Evolutionary conservation across 37 sponge, comb jelly and placozoan genomes (phyloP).

Genomic region (Cladorhizidae sp.): DNA sequence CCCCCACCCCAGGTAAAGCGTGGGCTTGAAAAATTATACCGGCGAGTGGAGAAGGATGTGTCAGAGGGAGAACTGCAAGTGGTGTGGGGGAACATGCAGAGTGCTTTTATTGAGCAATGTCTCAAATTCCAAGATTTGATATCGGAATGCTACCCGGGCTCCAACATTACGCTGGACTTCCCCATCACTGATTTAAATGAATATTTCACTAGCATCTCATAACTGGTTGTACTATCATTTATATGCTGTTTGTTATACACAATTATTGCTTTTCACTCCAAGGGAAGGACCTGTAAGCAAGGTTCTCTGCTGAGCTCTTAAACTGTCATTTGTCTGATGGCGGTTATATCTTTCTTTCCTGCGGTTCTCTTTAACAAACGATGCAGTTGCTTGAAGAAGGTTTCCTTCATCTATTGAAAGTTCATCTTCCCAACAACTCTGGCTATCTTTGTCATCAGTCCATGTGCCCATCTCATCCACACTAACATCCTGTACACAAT

Average conservation of each 20-base stretch:
- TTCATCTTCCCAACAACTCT: conserved; percentile 37
- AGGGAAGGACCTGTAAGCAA: neutral
- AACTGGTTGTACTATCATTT: neutral
- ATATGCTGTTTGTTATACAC: neutral
- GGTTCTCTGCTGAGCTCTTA: conserved; percentile 20
- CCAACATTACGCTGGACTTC: conserved; percentile 85
- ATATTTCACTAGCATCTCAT: conserved; percentile 40
- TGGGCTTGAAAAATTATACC: conserved; percentile 87
- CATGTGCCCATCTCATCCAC: conserved; percentile 33
- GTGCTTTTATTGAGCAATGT: conserved; percentile 81
- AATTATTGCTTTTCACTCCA: neutral
- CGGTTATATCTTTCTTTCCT: conserved; percentile 31
- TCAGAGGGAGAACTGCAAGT: conserved; percentile 85
- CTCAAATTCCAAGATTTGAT: conserved; percentile 67
- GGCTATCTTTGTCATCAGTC: conserved; percentile 17
- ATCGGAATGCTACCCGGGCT: conserved; percentile 80
- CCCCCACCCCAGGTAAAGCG: conserved; percentile 72
- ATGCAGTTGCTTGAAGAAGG: conserved; percentile 2
- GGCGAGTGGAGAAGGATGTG: conserved; percentile 87
- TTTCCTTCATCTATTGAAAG: conserved; percentile 9
- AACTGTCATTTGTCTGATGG: conserved; percentile 1
- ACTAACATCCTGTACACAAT: neutral
- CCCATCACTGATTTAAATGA: conserved; percentile 59
- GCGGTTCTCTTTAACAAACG: conserved; percentile 24
- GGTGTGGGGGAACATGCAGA: conserved; percentile 90